Percentiles rank a stretch among this genome's conserved stretches.
Evolutionary conservation across 2,888 invertebrate genomes (phyloP).

Genomic region (Seira musarum): DNA sequence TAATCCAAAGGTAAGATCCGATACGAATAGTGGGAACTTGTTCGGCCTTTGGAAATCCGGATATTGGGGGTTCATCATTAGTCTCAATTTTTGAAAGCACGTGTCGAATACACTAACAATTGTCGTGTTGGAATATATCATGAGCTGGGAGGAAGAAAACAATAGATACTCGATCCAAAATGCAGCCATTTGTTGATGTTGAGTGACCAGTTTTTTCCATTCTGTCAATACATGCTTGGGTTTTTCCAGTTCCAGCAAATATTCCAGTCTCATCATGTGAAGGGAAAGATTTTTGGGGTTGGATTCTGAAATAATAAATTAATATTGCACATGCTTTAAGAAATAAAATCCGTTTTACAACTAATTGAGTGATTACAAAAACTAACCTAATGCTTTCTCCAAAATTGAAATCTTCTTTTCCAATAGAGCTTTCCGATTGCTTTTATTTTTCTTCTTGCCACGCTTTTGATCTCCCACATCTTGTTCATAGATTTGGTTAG

Average conservation of each 20-base stretch:
- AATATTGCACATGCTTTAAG: neutral
- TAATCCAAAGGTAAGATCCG: constrained; percentile 61
- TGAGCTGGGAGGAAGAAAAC: constrained; percentile 63
- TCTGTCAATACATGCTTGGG: constrained; percentile 61
- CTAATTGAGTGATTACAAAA: constrained; percentile 4
- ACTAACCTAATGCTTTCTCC: constrained; percentile 64
- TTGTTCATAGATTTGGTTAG: constrained; percentile 47
- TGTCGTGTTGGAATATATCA: constrained; percentile 54
- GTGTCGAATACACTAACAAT: constrained; percentile 54
- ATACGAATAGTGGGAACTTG: constrained; percentile 62
- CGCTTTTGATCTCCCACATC: neutral
- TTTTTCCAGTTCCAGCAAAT: constrained; percentile 63
- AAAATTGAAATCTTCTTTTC: constrained; percentile 67
- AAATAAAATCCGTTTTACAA: neutral
- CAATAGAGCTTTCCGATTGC: constrained; percentile 59
- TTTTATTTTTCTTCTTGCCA: constrained; percentile 51
- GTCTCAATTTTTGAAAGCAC: constrained; percentile 64
- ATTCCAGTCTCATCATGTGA: constrained; percentile 58
- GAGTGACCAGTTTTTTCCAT: constrained; percentile 65
- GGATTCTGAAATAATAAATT: constrained; percentile 48
- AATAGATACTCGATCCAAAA: constrained; percentile 67
- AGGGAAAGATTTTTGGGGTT: constrained; percentile 64
- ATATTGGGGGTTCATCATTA: constrained; percentile 65
- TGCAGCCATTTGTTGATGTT: constrained; percentile 60
- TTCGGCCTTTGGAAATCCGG: constrained; percentile 66